Conservation (phyloP, 2,797 vertebrate species). For the Borostomias antarcticus region DNA sequence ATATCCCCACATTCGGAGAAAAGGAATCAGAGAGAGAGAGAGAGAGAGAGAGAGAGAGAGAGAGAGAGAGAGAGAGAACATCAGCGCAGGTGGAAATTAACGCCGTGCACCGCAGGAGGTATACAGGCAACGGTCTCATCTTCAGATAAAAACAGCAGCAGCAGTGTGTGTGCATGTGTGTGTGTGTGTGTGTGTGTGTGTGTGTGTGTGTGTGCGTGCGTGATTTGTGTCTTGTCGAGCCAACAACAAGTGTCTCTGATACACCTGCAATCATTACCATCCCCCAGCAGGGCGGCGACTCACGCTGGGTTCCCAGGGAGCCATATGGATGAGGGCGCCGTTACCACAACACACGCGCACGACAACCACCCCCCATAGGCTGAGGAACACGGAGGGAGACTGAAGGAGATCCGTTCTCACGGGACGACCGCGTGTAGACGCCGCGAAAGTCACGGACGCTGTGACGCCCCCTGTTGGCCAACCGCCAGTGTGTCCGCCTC, state of each 20-base stretch:
- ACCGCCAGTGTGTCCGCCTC: too few species aligned
- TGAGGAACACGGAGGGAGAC: not conserved
- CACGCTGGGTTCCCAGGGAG: constrained; percentile 59
- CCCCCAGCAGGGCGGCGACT: constrained; percentile 58
- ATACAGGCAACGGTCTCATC: constrained; percentile 40
- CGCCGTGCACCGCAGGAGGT: constrained; percentile 40
- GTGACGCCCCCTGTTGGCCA: too few species aligned
- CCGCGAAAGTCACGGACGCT: too few species aligned
- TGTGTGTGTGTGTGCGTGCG: constrained; percentile 46
- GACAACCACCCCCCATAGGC: constrained; percentile 34
- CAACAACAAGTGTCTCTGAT: constrained; percentile 71
- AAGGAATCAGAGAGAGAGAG: constrained; percentile 2
- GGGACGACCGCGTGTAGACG: too few species aligned
- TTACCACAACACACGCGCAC: constrained; percentile 39
- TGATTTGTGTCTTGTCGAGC: constrained; percentile 54
- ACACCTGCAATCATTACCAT: constrained; percentile 69
- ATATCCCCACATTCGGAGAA: not conserved
- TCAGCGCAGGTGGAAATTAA: constrained; percentile 39
- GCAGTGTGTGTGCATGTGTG: not conserved
- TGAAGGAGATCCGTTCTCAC: not conserved
- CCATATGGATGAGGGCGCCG: constrained; percentile 48
- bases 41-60: not conserved
- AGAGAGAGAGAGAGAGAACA: constrained; percentile 5
- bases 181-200: not conserved
- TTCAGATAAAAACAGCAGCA: constrained; percentile 46